Percentiles rank a stretch among this genome's conserved stretches.
Evolutionary conservation across 2,113 vertebrate species (phyloP).

Genomic region (Semnornis frantzii): DNA sequence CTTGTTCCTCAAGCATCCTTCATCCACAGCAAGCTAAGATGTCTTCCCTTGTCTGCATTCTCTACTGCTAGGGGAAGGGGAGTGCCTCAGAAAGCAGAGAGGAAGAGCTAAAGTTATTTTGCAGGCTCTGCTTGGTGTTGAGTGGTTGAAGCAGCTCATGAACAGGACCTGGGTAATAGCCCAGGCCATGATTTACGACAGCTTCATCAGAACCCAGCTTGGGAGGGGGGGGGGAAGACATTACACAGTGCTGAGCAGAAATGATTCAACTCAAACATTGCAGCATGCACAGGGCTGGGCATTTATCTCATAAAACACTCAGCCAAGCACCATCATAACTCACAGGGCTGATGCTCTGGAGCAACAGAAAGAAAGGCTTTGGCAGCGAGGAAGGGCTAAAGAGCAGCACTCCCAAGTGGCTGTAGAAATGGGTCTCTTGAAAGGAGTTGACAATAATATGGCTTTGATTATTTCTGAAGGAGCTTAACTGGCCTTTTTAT

Average conservation of each 20-base stretch:
- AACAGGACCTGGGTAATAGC: not conserved
- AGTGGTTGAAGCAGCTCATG: not conserved
- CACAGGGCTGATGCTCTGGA: not conserved
- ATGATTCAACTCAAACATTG: not conserved
- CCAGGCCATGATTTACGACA: not conserved
- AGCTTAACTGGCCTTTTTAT: slow-evolving; percentile 22
- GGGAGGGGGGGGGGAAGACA: not conserved
- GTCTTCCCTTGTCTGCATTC: not conserved
- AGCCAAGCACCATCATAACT: slow-evolving; percentile 4
- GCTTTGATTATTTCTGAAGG: slow-evolving; percentile 41
- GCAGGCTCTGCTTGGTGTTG: not conserved
- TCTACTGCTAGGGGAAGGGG: not conserved
- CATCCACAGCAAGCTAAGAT: accelerated
- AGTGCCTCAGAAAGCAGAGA: not conserved
- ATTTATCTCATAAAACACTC: slow-evolving; percentile 18
- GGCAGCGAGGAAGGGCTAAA: not conserved
- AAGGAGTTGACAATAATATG: slow-evolving; percentile 22
- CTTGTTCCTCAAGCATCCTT: not conserved
- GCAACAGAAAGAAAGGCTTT: not conserved
- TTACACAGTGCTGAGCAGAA: not conserved
- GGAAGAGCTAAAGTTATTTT: not conserved
- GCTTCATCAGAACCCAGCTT: not conserved
- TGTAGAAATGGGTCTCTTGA: not conserved
- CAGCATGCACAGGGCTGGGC: not conserved
- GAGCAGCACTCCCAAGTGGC: not conserved